These are phyloP conservation scores for Serilophus lunatus DNA, from an alignment of 2,113 vertebrate species.

Conservation along the genomic window DNA sequence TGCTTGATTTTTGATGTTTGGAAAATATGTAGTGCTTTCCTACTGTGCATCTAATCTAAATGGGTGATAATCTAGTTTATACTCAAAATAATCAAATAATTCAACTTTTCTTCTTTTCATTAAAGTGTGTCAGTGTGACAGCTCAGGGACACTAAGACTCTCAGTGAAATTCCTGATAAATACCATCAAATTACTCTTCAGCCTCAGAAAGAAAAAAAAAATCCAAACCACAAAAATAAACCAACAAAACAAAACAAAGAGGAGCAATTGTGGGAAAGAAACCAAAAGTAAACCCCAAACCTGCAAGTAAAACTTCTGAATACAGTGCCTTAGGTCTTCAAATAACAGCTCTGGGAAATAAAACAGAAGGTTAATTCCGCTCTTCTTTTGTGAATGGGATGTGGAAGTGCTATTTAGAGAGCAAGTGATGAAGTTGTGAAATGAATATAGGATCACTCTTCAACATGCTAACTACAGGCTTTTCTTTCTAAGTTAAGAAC, in stretches of 20 bases:
- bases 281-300: not conserved
- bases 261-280: not conserved
- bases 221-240: not conserved
- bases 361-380: not conserved
- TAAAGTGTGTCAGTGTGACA: not conserved
- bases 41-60: not conserved
- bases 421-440: not conserved
- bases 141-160: not conserved
- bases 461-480: not conserved
- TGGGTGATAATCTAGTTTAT: not conserved
- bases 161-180: not conserved
- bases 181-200: not conserved
- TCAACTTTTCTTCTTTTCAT: not conserved
- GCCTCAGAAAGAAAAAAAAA: not conserved
- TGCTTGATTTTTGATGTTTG: not conserved
- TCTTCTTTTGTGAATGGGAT: not conserved
- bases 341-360: not conserved
- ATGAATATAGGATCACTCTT: constrained; percentile 11
- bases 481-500: constrained; percentile 34
- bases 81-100: not conserved
- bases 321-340: not conserved
- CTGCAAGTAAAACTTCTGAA: not conserved
- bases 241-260: not conserved
- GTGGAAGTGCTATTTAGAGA: not conserved
- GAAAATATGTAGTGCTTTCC: not conserved